Evolutionary conservation across 2,797 vertebrate genomes (phyloP), one percentile per base, ranked within the genome.

Genomic region (Diceros bicornis): DNA sequence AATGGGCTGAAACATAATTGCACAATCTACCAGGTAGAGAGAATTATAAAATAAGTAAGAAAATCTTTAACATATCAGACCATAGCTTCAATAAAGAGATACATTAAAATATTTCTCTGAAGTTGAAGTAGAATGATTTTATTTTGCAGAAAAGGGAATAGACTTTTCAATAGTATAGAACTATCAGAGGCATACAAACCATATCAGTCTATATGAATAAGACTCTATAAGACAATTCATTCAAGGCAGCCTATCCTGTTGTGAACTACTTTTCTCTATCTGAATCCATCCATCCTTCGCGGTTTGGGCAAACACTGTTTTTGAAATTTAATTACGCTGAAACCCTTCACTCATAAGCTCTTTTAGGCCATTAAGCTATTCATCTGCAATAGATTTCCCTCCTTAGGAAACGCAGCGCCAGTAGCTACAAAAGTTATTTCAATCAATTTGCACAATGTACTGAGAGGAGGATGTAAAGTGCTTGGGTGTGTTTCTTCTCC

Each of bases 301-400:
- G 4, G 55, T 66, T 52, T 61, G 14, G 29, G 18, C 74, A 93
- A 93, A 78, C 6, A 20, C 23, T 34, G 6, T 34, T 86, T 96
- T 90, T 90, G 47, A 91, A 95, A 91, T 88, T 87, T 71, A 69
- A 84, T 95, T 91, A 44, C 52, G 20, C 20, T 52, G 44, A 94
- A 52, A 11, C 32, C 32, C 44, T 1, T 57, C 59, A 88, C 37
- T 79, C 52, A 47, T 21, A 74, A 37, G 55, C 18, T 81, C 52
- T 72, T 66, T 62, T 79, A 69, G 29, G 27, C 68, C 37, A 88
- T 81, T 83, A 92, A 71, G 37, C 59, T 89, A 6, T 68, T 91
- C n/a, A 59, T 68, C 47, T n/a, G 17, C 16, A 41, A 50, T 77
- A 79, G 23, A 71, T 84, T 81, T 81, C 61, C 52, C 78, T 97